Evolutionary conservation across 2,113 vertebrate genomes (phyloP), one percentile per base, ranked within the genome.

Genomic region (Tamias sibiricus): DNA sequence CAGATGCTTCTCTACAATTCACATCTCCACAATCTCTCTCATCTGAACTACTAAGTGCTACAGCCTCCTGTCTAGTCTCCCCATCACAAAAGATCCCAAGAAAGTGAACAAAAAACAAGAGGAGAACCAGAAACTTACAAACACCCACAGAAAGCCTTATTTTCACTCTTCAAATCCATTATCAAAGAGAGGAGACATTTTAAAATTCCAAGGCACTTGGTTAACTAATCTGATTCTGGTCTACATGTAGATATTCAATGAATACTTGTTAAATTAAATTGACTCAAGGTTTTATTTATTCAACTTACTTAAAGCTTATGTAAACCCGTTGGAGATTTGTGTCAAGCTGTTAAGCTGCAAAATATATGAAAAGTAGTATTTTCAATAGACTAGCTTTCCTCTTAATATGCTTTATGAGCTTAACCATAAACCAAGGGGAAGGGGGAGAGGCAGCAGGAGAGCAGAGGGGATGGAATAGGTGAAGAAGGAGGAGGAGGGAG

Each of bases 281-380:
- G 79, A 96, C 69, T 95, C 95, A 83, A 90, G 82, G 74, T 94
- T 96, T 96, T 97, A 96, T 97, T 98, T 97, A 94, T 86, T 94
- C 92, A 94, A 42, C 91, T 69, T 90, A 87, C 81, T 96, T 95
- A 92, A 90, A 96, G 95, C 76, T 97, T 96, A 92, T 92, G 69
- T 94, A 97, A 97, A 95, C 82, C 71, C 74, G 85, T 80, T 82
- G 47, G 93, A 96, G 96, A 98, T 95, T 91, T 95, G 74, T 54
- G 84, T 97, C 96, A 92, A 96, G 89, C 81, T 88, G 84, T 87
- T 95, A 96, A 68, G 35, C 79, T 96, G 95, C 81, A 96, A 97
- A 97, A 94, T 72, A 87, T 37, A 83, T 79, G 88, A 84, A 97
- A 95, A 95, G 77, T 71, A 82, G 76, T 76, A 69, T 95, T 94